Percentiles rank a stretch among this genome's conserved stretches.
These are phyloP conservation scores for Podarcis siculus DNA, from an alignment of 2,797 vertebrate genomes.

Conservation along the genomic window DNA sequence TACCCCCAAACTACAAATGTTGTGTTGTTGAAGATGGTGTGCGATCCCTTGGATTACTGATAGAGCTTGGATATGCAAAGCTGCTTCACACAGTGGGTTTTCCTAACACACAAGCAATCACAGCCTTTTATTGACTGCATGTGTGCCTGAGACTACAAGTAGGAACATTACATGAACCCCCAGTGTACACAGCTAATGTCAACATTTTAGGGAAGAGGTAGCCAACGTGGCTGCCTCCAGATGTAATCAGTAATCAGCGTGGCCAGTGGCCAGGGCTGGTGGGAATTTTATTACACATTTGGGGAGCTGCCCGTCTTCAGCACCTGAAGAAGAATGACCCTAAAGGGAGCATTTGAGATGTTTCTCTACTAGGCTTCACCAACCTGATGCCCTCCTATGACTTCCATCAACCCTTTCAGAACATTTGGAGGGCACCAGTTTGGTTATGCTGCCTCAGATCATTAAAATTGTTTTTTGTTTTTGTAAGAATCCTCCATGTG, in stretches of 20 bases:
- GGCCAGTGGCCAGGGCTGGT: too few relatives aligned
- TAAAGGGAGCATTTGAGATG: not conserved
- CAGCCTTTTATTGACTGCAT: not conserved
- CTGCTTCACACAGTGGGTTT: not conserved
- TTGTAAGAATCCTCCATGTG: too few relatives aligned
- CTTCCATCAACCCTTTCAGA: too few relatives aligned
- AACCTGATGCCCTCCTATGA: too few relatives aligned
- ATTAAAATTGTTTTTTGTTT: not conserved
- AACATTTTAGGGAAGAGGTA: too few relatives aligned
- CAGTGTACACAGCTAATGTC: not conserved
- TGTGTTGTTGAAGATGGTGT: too few relatives aligned
- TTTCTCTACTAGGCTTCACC: too few relatives aligned
- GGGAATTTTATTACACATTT: too few relatives aligned
- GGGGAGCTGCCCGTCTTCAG: not conserved
- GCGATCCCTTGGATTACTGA: not conserved
- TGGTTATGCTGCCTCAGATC: not conserved
- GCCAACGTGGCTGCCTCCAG: too few relatives aligned
- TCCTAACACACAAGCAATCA: not conserved
- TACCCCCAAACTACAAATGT: too few relatives aligned
- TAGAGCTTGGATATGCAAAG: not conserved
- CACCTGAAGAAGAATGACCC: not conserved
- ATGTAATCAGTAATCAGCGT: too few relatives aligned
- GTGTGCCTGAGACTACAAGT: not conserved
- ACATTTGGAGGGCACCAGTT: too few relatives aligned
- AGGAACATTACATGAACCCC: not conserved